phyloP scores from a whole-genome alignment of 2,113 vertebrate species.

The Tangachromis dhanisi region DNA sequence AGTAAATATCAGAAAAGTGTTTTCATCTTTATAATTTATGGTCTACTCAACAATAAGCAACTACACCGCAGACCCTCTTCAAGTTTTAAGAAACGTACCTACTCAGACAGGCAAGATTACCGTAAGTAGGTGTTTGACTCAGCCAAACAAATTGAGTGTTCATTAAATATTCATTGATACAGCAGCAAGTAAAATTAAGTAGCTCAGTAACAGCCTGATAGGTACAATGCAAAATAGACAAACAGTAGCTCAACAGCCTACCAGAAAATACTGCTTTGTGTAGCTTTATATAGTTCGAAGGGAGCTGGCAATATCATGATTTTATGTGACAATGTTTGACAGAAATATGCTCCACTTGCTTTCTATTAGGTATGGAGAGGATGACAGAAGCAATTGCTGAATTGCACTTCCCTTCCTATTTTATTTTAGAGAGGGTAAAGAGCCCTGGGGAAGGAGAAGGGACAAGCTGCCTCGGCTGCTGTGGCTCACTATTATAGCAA shows the following conservation, averaged over 20 bases:
- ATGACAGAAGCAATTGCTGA: slow-evolving; percentile 19
- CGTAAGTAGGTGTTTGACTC: background rate
- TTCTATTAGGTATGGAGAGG: background rate
- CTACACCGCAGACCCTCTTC: background rate
- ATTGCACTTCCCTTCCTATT: slow-evolving; percentile 6
- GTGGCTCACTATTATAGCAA: background rate
- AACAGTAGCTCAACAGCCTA: background rate
- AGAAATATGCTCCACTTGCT: background rate
- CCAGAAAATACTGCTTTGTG: background rate
- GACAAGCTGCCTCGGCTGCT: background rate
- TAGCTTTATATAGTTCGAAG: background rate
- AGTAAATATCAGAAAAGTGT: background rate
- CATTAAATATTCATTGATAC: slow-evolving; percentile 39
- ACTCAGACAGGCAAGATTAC: background rate
- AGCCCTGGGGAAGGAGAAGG: background rate
- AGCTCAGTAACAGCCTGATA: slow-evolving; percentile 15
- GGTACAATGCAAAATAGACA: background rate
- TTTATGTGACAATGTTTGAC: background rate
- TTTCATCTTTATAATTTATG: background rate
- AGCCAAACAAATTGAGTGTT: slow-evolving; percentile 1
- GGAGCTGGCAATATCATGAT: background rate
- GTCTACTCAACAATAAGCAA: background rate
- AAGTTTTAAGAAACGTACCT: background rate
- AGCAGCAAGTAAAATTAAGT: slow-evolving; percentile 21
- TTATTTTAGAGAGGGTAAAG: slow-evolving; percentile 13